A percentile compares a stretch with the other conserved stretches of the same genome.
phyloP scores from a whole-genome alignment of 2,113 vertebrate species.

The Tonatia bakeri region DNA sequence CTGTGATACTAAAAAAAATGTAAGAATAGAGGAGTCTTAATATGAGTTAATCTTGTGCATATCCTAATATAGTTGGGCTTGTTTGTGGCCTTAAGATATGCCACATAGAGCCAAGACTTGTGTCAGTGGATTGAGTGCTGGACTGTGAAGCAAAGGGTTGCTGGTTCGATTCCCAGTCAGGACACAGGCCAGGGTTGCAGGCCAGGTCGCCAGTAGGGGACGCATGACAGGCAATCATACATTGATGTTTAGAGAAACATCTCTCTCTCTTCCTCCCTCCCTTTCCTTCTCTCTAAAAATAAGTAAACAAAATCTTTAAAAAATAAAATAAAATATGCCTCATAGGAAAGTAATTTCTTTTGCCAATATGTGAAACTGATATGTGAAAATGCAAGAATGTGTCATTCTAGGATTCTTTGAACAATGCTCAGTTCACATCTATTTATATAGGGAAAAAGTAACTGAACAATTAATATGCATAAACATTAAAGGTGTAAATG shows the following conservation, averaged over 20 bases:
- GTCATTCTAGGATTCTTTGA: neutral
- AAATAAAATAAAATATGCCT: neutral
- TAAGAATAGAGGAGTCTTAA: neutral
- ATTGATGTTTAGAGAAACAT: too few species aligned
- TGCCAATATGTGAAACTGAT: neutral
- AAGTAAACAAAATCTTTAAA: too few species aligned
- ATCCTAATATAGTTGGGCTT: neutral
- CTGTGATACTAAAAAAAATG: neutral
- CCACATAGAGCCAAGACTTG: neutral
- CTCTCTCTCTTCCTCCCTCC: too few species aligned
- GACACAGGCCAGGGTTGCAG: too few species aligned
- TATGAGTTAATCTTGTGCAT: neutral
- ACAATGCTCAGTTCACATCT: neutral
- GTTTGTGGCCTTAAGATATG: neutral
- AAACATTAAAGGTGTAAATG: neutral
- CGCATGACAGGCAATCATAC: too few species aligned
- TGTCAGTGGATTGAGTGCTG: too few species aligned
- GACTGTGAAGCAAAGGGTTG: too few species aligned
- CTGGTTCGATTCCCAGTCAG: too few species aligned
- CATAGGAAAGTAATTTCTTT: neutral
- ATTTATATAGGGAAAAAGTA: neutral
- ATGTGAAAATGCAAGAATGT: neutral
- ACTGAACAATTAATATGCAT: neutral
- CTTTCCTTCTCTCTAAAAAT: too few species aligned
- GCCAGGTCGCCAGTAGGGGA: too few species aligned